Base-by-base conservation (phyloP, 2,888 invertebrate genomes). In the Rosalia funebris region DNA sequence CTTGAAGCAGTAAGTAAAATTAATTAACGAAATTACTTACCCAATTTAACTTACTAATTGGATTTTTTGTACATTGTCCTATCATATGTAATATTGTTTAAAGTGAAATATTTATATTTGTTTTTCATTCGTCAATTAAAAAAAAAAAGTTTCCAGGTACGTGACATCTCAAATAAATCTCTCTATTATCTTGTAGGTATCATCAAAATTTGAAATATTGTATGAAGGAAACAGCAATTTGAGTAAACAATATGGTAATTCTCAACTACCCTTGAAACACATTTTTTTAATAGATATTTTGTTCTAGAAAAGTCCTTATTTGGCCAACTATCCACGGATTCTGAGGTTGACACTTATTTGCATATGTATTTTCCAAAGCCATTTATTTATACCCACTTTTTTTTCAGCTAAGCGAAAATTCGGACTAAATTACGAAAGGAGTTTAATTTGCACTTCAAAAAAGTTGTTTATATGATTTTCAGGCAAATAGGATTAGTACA, bases 1-100 rank as follows among this genome's bases (percentile, higher is more conserved):
- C 84, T 86, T 62, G 88, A 89, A 73, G 89, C 89, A 32, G 84
- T 84, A 47, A 79, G 81, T 71, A 34, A 14, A 25, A n/a, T n/a
- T n/a, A n/a, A n/a, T n/a, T n/a, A n/a, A n/a, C n/a, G n/a, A n/a
- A n/a, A n/a, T n/a, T n/a, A n/a, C n/a, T n/a, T n/a, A n/a, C n/a
- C n/a, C n/a, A n/a, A n/a, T n/a, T n/a, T n/a, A n/a, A n/a, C n/a
- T n/a, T n/a, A n/a, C n/a, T n/a, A n/a, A n/a, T n/a, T n/a, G n/a
- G n/a, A n/a, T n/a, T n/a, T n/a, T n/a, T n/a, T n/a, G n/a, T n/a
- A n/a, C n/a, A n/a, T n/a, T n/a, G n/a, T n/a, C n/a, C n/a, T n/a
- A n/a, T n/a, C n/a, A n/a, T n/a, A n/a, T n/a, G n/a, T n/a, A n/a
- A n/a, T n/a, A n/a, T n/a, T n/a, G n/a, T n/a, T n/a, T n/a, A n/a